Percentiles rank a stretch among this genome's conserved stretches.
phyloP scores from a whole-genome alignment of 2,113 vertebrate species.

The Trogon surrucura region DNA sequence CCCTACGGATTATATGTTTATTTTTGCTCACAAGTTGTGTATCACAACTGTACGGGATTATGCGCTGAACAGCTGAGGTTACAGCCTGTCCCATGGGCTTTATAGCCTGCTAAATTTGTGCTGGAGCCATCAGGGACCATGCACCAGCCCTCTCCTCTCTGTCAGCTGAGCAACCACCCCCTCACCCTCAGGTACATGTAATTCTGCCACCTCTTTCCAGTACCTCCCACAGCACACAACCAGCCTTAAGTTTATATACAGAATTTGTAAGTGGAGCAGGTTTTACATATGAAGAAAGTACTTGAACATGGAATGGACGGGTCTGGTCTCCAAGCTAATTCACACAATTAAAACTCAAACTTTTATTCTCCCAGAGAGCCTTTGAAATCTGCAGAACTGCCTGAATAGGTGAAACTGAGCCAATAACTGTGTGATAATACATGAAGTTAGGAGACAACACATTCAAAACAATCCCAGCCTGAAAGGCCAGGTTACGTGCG shows the following conservation, averaged over 20 bases:
- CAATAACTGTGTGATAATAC: not conserved
- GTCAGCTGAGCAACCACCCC: not conserved
- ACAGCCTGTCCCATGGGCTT: not conserved
- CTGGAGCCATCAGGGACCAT: not conserved
- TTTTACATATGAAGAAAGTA: not conserved
- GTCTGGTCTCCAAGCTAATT: not conserved
- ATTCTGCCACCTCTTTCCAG: not conserved
- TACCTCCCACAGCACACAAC: not conserved
- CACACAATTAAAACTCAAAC: not conserved
- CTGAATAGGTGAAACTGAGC: not conserved
- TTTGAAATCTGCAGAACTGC: not conserved
- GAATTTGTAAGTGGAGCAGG: not conserved
- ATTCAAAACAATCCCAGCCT: not conserved
- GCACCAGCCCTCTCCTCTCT: not conserved
- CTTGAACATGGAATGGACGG: not conserved
- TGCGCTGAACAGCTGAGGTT: not conserved
- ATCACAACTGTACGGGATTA: not conserved
- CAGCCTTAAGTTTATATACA: not conserved
- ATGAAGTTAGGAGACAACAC: not conserved
- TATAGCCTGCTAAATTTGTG: not conserved
- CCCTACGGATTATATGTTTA: not conserved
- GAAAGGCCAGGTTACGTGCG: not conserved
- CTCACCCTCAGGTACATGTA: fast-evolving
- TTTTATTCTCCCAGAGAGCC: not conserved
- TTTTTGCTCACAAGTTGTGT: not conserved